Evolutionary conservation across 2,888 invertebrate species (phyloP).

Genomic region (Drosophila lacicola): DNA sequence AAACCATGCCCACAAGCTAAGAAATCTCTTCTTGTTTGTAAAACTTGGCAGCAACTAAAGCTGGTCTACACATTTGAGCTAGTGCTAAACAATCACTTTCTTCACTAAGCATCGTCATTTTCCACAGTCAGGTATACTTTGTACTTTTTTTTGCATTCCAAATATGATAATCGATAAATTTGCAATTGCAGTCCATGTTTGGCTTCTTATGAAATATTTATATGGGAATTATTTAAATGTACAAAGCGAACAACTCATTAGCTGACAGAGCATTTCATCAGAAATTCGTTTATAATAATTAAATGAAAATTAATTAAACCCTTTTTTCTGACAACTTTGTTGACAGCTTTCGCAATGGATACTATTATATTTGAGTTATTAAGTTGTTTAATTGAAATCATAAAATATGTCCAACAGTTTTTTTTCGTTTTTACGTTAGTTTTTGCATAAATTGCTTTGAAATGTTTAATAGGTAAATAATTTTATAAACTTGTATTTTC

Average conservation of each 20-base stretch:
- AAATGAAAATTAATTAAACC: slow-evolving; percentile 17
- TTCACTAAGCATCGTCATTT: slow-evolving; percentile 1
- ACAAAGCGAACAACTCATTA: slow-evolving; percentile 2
- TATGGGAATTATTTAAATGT: neutral
- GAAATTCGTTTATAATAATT: slow-evolving; percentile 3
- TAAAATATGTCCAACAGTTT: too few relatives aligned
- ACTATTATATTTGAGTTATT: neutral
- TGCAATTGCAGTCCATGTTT: neutral
- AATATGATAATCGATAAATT: neutral
- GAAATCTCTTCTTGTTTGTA: slow-evolving; percentile 42
- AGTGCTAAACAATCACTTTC: neutral
- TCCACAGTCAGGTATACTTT: neutral
- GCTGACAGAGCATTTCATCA: neutral
- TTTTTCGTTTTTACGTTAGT: neutral
- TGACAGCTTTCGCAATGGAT: neutral
- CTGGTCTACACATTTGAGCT: neutral
- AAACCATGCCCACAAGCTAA: slow-evolving; percentile 56
- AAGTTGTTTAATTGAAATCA: neutral
- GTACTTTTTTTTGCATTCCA: too few relatives aligned
- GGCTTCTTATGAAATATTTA: neutral
- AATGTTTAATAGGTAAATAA: neutral
- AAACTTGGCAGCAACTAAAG: slow-evolving; percentile 21
- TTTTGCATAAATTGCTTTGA: neutral
- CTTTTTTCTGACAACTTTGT: neutral
- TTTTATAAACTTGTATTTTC: too few relatives aligned